These are phyloP conservation scores for Eurystomus glaucurus DNA, from an alignment of 2,797 vertebrate species.

Conservation along the genomic window DNA sequence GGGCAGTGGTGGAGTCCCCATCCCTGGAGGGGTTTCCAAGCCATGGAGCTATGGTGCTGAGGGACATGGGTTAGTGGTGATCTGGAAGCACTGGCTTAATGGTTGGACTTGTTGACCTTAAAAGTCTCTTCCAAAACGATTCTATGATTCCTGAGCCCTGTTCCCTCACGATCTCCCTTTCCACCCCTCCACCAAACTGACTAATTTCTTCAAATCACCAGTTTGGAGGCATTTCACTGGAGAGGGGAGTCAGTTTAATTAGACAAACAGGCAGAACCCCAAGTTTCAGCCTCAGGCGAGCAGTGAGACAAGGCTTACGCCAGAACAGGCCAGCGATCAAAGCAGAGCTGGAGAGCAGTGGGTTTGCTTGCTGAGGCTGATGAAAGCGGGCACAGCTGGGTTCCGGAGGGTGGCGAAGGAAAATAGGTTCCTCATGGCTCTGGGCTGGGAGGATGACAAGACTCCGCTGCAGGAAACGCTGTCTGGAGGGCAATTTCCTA, in stretches of 20 bases:
- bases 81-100: not conserved
- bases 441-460: not conserved
- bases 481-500: not conserved
- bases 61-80: not conserved
- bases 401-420: fast-evolving
- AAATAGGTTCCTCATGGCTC: not conserved
- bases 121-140: not conserved
- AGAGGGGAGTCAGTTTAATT: not conserved
- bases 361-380: not conserved
- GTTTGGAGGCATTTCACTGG: not conserved
- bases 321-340: not conserved
- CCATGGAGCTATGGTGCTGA: not conserved
- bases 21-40: no score
- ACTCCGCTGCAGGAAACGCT: not conserved
- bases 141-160: not conserved
- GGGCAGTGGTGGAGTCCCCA: no score
- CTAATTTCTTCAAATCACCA: not conserved
- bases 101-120: not conserved
- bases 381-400: not conserved
- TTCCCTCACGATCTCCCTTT: not conserved
- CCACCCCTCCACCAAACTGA: not conserved
- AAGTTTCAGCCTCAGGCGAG: not conserved
- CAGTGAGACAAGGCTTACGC: not conserved
- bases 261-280: not conserved
- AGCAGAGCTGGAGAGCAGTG: fast-evolving